Percentiles rank a stretch among this genome's conserved stretches.
Evolutionary conservation across 2,113 vertebrate genomes (phyloP).

Genomic region (Rhagologus leucostigma): DNA sequence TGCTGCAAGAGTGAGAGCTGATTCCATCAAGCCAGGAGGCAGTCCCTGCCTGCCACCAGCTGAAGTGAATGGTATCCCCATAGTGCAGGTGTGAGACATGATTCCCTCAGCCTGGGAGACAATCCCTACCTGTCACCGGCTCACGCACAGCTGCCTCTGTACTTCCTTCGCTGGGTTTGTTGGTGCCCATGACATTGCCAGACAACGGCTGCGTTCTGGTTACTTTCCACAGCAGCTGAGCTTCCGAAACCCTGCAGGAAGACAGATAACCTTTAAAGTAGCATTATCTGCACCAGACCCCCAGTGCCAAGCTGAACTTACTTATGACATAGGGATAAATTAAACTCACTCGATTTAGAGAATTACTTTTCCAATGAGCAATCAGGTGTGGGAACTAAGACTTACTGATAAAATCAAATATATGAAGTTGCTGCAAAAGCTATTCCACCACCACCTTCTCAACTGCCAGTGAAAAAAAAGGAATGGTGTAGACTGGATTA

Average conservation of each 20-base stretch:
- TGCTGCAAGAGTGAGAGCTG: neutral
- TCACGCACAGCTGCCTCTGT: neutral
- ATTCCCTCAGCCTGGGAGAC: neutral
- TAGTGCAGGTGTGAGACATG: neutral
- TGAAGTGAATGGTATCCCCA: neutral
- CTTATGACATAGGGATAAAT: conserved; percentile 26
- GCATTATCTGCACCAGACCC: conserved; percentile 11
- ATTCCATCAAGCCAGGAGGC: neutral
- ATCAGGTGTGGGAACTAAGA: conserved; percentile 11
- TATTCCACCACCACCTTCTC: conserved; percentile 5
- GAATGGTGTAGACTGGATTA: conserved; percentile 9
- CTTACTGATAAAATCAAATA: conserved; percentile 42
- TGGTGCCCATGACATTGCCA: neutral
- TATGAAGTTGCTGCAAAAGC: conserved; percentile 4
- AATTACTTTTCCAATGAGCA: conserved; percentile 50
- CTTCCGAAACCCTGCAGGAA: neutral
- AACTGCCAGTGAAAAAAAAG: conserved; percentile 35
- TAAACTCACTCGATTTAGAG: neutral
- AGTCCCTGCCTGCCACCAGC: neutral
- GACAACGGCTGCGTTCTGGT: neutral
- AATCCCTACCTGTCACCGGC: neutral
- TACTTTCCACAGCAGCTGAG: neutral
- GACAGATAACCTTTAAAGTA: conserved; percentile 5
- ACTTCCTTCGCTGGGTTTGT: neutral
- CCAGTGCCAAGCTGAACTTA: neutral